phyloP scores from a whole-genome alignment of 2,888 invertebrate genomes.

The Erannis defoliaria region DNA sequence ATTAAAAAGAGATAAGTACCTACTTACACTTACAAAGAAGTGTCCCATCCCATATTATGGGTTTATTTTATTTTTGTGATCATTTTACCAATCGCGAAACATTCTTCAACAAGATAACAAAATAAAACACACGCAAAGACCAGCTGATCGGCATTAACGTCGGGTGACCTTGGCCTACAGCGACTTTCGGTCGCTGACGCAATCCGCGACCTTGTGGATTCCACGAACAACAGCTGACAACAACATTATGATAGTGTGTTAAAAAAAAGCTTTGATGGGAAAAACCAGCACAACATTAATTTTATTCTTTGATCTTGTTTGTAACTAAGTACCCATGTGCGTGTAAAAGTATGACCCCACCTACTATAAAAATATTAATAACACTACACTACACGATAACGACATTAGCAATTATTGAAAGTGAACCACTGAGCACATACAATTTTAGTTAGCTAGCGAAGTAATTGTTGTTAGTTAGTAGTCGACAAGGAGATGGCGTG shows the following conservation, averaged over 20 bases:
- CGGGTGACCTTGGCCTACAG: slow-evolving; percentile 66
- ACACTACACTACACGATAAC: background rate
- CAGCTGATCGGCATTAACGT: slow-evolving; percentile 50
- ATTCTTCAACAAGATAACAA: slow-evolving; percentile 11
- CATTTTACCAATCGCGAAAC: too few relatives aligned
- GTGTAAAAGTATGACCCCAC: background rate
- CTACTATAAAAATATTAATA: too few relatives aligned
- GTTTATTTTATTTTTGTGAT: too few relatives aligned
- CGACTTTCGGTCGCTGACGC: slow-evolving; percentile 60
- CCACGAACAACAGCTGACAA: slow-evolving; percentile 40
- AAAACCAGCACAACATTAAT: background rate
- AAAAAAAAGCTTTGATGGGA: slow-evolving; percentile 3
- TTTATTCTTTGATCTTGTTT: slow-evolving; percentile 28
- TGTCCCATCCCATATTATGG: too few relatives aligned
- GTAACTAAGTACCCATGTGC: background rate
- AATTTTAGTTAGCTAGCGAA: too few relatives aligned
- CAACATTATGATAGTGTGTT: slow-evolving; percentile 15
- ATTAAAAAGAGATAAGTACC: too few relatives aligned
- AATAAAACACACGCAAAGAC: slow-evolving; percentile 30
- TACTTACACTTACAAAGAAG: too few relatives aligned
- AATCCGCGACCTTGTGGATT: slow-evolving; percentile 57
- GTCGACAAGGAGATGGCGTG: too few relatives aligned
- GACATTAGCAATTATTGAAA: too few relatives aligned
- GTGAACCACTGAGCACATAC: too few relatives aligned
- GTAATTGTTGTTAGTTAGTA: too few relatives aligned